Conservation (phyloP, 2,797 vertebrate species). For the Salarias fasciatus region DNA sequence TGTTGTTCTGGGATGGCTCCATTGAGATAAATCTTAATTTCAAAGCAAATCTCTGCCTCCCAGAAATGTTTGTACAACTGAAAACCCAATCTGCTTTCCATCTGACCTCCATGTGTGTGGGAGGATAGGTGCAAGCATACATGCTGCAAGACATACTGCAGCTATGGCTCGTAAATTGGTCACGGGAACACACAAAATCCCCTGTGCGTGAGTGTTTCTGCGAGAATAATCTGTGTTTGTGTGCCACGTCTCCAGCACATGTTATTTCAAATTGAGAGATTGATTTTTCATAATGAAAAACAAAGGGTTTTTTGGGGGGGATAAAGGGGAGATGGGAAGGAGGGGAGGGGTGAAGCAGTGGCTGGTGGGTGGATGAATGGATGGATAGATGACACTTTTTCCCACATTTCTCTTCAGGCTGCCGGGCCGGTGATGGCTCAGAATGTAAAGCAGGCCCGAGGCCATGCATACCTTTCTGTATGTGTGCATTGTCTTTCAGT, state of each 20-base stretch:
- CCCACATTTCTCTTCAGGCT: conserved; percentile 25
- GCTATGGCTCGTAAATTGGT: conserved; percentile 15
- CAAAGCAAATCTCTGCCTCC: conserved; percentile 19
- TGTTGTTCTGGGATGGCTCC: background rate
- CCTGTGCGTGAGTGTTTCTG: background rate
- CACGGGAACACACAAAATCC: conserved; percentile 16
- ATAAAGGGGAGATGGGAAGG: background rate
- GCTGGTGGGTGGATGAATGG: conserved; percentile 6
- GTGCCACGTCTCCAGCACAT: background rate
- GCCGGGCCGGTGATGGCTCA: conserved; percentile 9
- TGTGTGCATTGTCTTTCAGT: conserved; percentile 33
- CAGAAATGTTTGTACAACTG: conserved; percentile 22
- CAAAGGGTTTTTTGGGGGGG: conserved; percentile 4
- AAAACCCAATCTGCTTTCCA: conserved; percentile 23
- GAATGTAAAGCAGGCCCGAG: conserved; percentile 45
- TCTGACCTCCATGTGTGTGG: conserved; percentile 37
- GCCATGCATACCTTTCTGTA: conserved; percentile 9
- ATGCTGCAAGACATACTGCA: conserved; percentile 12
- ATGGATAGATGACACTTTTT: conserved; percentile 18
- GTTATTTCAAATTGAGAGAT: conserved; percentile 27
- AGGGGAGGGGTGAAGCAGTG: conserved; percentile 1
- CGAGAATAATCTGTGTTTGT: conserved; percentile 1
- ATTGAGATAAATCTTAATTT: conserved; percentile 15
- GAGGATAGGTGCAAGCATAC: conserved; percentile 7
- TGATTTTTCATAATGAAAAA: conserved; percentile 44